Evolutionary conservation across 2,113 vertebrate species (phyloP).

Genomic region (Colossoma macropomum): DNA sequence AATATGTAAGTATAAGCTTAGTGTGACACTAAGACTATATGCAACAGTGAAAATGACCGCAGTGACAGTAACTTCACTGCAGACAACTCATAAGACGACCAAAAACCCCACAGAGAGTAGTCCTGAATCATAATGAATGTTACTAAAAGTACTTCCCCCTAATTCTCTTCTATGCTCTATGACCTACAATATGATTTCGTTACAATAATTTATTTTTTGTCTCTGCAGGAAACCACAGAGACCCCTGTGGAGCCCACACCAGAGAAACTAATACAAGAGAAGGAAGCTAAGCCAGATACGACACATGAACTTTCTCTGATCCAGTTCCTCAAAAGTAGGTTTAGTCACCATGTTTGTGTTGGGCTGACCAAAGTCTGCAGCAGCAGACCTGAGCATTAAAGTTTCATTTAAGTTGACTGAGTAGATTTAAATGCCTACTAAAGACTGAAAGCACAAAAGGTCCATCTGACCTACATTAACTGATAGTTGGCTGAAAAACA

Average conservation of each 20-base stretch:
- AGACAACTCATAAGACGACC: no score
- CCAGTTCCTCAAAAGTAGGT: constrained; percentile 89
- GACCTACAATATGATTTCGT: no score
- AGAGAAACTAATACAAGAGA: constrained; percentile 52
- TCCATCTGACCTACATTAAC: not conserved
- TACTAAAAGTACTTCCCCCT: not conserved
- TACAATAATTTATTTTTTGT: constrained; percentile 10
- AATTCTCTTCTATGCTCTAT: not conserved
- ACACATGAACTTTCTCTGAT: constrained; percentile 68
- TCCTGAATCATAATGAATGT: no score
- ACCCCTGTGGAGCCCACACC: not conserved
- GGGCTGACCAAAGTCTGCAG: no score
- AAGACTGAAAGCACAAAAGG: not conserved
- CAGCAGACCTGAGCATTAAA: no score
- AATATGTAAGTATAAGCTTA: no score
- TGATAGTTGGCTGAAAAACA: not conserved
- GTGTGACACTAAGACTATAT: no score
- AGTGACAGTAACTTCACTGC: no score
- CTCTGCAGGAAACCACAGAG: constrained; percentile 55
- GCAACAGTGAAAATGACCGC: no score
- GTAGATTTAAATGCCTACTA: not conserved
- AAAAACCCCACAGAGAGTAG: no score
- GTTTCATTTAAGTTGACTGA: not conserved
- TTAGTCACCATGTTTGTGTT: not conserved
- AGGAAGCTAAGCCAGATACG: not conserved